Evolutionary conservation across 2,797 vertebrate species (phyloP).

Genomic region (Miichthys miiuy): DNA sequence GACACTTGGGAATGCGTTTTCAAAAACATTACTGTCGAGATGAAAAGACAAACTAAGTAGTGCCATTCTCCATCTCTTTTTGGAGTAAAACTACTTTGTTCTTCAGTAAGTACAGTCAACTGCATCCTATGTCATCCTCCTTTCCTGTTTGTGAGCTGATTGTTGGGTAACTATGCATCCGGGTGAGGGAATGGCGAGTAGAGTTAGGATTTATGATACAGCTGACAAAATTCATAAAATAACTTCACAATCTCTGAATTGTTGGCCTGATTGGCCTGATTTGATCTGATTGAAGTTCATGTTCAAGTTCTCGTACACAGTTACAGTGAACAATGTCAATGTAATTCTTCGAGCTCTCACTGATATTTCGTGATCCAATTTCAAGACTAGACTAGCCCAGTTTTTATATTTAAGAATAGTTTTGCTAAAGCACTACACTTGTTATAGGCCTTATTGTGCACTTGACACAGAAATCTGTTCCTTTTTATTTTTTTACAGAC

Average conservation of each 20-base stretch:
- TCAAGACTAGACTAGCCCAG: too few species aligned
- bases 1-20: conserved; percentile 37
- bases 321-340: too few species aligned
- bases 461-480: too few species aligned
- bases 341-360: too few species aligned
- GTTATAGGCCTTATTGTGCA: too few species aligned
- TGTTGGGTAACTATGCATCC: neutral
- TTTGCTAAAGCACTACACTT: too few species aligned
- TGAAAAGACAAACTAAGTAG: conserved; percentile 50
- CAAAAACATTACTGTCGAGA: conserved; percentile 54
- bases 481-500: too few species aligned
- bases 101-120: conserved; percentile 8
- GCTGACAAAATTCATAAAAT: neutral
- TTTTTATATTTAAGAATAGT: too few species aligned
- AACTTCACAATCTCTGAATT: neutral
- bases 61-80: conserved; percentile 43
- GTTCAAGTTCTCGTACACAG: too few species aligned
- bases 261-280: too few species aligned
- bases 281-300: too few species aligned
- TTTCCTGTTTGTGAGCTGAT: conserved; percentile 4
- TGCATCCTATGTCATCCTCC: conserved; percentile 10
- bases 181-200: neutral
- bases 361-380: too few species aligned
- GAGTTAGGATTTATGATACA: neutral
- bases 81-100: conserved; percentile 39